Evolutionary conservation across 2,113 vertebrate species (phyloP).

Genomic region (Amblyornis subalaris): DNA sequence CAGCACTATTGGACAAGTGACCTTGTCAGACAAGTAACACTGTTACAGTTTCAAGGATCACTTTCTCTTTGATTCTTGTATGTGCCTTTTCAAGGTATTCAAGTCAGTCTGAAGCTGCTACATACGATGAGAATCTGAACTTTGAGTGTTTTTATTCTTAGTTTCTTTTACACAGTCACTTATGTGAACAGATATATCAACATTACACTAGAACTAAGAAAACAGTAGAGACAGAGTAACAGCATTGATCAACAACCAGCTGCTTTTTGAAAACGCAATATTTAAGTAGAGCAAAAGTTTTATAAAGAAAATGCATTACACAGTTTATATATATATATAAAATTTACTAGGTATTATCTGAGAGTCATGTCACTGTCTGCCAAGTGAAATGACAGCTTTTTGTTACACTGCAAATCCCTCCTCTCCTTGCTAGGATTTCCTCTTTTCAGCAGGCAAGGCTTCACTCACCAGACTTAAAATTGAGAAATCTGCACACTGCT

Average conservation of each 20-base stretch:
- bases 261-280: neutral
- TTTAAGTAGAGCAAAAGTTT: neutral
- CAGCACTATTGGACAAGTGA: neutral
- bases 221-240: neutral
- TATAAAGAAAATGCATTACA: neutral
- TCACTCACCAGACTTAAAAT: neutral
- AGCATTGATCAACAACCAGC: neutral
- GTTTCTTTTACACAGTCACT: neutral
- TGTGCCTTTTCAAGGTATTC: neutral
- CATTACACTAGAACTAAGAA: neutral
- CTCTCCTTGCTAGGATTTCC: neutral
- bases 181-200: neutral
- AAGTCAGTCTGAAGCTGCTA: neutral
- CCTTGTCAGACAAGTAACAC: neutral
- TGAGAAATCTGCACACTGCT: neutral
- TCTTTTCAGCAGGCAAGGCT: neutral
- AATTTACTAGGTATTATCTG: neutral
- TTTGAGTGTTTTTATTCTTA: rapidly evolving
- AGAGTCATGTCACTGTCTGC: neutral
- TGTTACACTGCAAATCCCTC: neutral
- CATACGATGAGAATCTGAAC: neutral
- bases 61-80: neutral
- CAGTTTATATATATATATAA: neutral
- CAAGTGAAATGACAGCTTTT: neutral
- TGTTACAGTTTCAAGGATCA: neutral